A percentile compares a stretch with the other conserved stretches of the same genome.
These are phyloP conservation scores for Pasiphila rectangulata DNA, from an alignment of 2,888 invertebrate genomes.

Conservation along the genomic window DNA sequence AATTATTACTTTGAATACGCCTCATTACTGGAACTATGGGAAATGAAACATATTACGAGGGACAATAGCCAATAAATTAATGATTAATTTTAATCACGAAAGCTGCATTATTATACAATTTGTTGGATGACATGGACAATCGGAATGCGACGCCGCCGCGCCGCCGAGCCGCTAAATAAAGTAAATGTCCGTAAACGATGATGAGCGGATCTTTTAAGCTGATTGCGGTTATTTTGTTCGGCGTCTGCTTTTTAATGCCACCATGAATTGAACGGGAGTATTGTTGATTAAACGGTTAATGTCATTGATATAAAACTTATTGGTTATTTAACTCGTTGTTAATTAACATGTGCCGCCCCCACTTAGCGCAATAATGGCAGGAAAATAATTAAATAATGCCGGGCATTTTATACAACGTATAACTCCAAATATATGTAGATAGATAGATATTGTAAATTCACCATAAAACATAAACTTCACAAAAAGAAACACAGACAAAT, in stretches of 20 bases:
- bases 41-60: not conserved
- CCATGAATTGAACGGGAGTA: slow-evolving; percentile 3
- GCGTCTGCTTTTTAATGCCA: slow-evolving; percentile 20
- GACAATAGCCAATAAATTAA: slow-evolving; percentile 3
- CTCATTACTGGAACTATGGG: not conserved
- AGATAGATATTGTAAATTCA: too few relatives aligned
- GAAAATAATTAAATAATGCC: too few relatives aligned
- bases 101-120: slow-evolving; percentile 17
- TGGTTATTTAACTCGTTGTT: too few relatives aligned
- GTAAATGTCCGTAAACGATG: slow-evolving; percentile 26
- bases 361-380: too few relatives aligned
- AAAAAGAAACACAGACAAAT: too few relatives aligned
- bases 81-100: slow-evolving; percentile 13
- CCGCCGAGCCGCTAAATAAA: slow-evolving; percentile 23
- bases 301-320: too few relatives aligned
- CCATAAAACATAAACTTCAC: too few relatives aligned
- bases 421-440: too few relatives aligned
- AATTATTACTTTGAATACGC: not conserved
- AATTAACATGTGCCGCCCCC: too few relatives aligned
- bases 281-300: not conserved
- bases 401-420: too few relatives aligned
- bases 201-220: slow-evolving; percentile 29
- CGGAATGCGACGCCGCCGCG: slow-evolving; percentile 18
- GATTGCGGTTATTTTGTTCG: slow-evolving; percentile 22
- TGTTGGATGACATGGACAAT: slow-evolving; percentile 17